phyloP scores from a whole-genome alignment of 2,113 vertebrate species.

The Geothlypis trichas region DNA sequence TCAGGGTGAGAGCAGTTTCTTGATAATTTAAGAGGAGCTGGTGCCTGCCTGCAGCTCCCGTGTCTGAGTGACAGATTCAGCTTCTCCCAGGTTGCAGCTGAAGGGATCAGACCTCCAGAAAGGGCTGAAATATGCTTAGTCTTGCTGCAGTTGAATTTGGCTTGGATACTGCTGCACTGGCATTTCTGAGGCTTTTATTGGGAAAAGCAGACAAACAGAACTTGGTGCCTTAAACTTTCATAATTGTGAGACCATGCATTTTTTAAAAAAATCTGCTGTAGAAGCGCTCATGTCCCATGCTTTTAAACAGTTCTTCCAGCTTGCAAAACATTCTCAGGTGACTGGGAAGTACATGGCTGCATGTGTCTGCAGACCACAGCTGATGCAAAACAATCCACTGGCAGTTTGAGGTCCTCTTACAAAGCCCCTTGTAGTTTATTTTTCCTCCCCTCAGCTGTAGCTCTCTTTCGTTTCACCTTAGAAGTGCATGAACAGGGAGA shows the following conservation, averaged over 20 bases:
- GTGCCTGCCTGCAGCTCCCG: not conserved
- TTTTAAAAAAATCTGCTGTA: not conserved
- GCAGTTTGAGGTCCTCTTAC: not conserved
- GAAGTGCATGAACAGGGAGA: not conserved
- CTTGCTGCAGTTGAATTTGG: slow-evolving; percentile 26
- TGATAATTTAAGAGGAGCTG: not conserved
- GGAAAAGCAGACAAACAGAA: not conserved
- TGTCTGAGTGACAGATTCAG: not conserved
- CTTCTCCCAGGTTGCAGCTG: not conserved
- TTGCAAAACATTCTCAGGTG: not conserved
- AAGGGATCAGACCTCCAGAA: not conserved
- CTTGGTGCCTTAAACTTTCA: not conserved
- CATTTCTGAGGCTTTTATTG: not conserved
- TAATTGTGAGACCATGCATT: not conserved
- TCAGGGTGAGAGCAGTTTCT: not conserved
- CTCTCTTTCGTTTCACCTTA: not conserved
- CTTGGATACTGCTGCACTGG: not conserved
- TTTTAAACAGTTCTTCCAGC: not conserved
- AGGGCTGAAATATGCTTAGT: not conserved
- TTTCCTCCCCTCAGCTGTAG: not conserved
- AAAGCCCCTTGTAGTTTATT: not conserved
- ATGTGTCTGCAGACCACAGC: not conserved
- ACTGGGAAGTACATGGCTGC: not conserved
- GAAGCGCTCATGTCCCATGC: not conserved
- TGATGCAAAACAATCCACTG: not conserved